Evolutionary conservation across 2,797 vertebrate genomes (phyloP).

Genomic region (Danionella dracula): DNA sequence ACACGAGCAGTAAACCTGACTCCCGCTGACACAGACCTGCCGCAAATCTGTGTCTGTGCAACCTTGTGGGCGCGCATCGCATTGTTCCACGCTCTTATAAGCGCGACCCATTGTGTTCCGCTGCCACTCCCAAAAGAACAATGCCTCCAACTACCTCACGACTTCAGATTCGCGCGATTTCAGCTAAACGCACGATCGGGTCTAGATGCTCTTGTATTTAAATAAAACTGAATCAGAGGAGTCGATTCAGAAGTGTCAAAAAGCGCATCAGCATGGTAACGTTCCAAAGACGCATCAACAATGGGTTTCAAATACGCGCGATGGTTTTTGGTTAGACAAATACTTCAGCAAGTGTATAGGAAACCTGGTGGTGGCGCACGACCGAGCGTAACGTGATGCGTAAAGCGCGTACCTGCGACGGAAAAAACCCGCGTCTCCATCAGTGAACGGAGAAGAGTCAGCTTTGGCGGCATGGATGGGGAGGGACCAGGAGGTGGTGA

Average conservation of each 20-base stretch:
- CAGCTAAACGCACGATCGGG: no score
- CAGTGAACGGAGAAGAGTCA: constrained; percentile 34
- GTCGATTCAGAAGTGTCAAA: no score
- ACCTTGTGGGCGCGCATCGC: background rate
- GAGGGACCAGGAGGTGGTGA: constrained; percentile 35
- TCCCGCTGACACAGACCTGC: constrained; percentile 28
- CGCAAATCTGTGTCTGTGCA: constrained; percentile 13
- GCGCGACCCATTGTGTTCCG: constrained; percentile 6
- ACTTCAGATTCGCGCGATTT: background rate
- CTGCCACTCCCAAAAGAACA: constrained; percentile 33
- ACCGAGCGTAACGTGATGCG: constrained; percentile 33
- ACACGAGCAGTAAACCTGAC: constrained; percentile 8
- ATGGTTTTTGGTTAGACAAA: background rate
- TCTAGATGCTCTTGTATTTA: background rate
- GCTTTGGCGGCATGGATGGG: constrained; percentile 37
- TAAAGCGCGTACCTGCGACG: constrained; percentile 43
- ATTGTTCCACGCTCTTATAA: background rate
- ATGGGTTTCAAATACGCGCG: background rate
- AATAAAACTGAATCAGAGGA: background rate
- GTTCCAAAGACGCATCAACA: background rate
- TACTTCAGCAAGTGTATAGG: background rate
- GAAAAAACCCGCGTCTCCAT: constrained; percentile 30
- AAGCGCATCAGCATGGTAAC: background rate
- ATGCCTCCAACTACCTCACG: background rate
- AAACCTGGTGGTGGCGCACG: constrained; percentile 15